Base-by-base conservation (phyloP, 35 echinoderm and acorn worm species). In the Diadema setosum region DNA sequence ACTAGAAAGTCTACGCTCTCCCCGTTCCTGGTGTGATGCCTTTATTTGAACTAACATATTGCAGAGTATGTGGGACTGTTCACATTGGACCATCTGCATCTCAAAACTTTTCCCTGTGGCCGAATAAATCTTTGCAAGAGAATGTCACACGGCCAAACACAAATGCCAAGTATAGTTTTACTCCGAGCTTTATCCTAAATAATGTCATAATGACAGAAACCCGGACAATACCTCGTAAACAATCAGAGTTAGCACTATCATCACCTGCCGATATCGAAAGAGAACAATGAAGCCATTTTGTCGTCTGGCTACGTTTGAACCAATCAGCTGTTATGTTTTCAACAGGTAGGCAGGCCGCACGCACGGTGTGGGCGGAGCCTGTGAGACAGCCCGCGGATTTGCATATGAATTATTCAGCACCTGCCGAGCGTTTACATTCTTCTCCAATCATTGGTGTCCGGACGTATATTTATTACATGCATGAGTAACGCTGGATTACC, bases 281-380 rank as follows among this genome's bases (percentile, higher is more conserved):
- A 27, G 37, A 67, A 67, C 63, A 67, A 67, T 67, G 63, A 67
- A 67, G 63, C 63, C 63, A 67, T 78, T 78, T 78, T 78, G 73
- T 78, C 44, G 23, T 26, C 35, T 42, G n/a, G 35, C n/a, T 21
- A 78, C n/a, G n/a, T n/a, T 42, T 78, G 17, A 17, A 78, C 73
- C 73, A 78, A 78, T 78, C 73, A 78, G 11, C 73, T 39, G 1
- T 9, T 78, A 25, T 78, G 73, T 78, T 78, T 26, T 78, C 73
- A 78, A 78, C 73, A 78, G 73, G 73, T 78, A 44, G 73, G 73
- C 73, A 23, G 73, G 73, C 3, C 73, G 21, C 7, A 78, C 21
- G 73, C 24, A 18, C 4, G 8, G 21, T 16, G 63, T 26, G 37
- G 63, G 63, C 63, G 63, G 63, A 27, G 63, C 63, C 24, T 30